Percentiles rank a stretch among this genome's conserved stretches.
Evolutionary conservation across 35 echinoderm and acorn worm genomes (phyloP).

Genomic region (Nesometra sesokonis): DNA sequence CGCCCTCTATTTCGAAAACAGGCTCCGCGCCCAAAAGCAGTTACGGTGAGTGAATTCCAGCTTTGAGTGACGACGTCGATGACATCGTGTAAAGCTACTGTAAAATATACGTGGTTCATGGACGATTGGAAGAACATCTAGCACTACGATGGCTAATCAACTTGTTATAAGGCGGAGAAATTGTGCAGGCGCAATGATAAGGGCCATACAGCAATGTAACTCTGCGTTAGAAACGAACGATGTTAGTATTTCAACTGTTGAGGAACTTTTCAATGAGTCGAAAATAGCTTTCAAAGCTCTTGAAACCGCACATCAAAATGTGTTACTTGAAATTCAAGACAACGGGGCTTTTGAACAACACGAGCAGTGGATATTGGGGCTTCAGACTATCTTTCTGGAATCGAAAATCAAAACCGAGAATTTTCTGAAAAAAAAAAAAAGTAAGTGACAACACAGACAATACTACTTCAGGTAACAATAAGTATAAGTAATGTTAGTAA

Average conservation of each 20-base stretch:
- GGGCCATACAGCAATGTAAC: conserved; percentile 30
- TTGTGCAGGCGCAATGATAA: conserved; percentile 34
- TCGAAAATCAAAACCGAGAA: conserved; percentile 22
- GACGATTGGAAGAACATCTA: background rate
- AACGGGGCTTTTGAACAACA: conserved; percentile 29
- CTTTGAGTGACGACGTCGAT: background rate
- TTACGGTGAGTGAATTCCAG: conserved; percentile 2
- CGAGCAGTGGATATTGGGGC: conserved; percentile 37
- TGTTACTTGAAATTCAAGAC: conserved; percentile 21
- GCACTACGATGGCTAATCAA: background rate
- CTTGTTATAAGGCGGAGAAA: conserved; percentile 13
- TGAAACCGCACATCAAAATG: conserved; percentile 23
- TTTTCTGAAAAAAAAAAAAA: conserved; percentile 7
- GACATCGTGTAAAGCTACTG: conserved; percentile 4
- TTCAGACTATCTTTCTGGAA: conserved; percentile 33
- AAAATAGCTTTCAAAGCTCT: conserved; percentile 45
- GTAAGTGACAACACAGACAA: background rate
- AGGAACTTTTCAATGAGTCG: conserved; percentile 29
- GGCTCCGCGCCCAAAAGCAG: background rate
- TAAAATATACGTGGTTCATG: background rate
- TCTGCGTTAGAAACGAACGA: conserved; percentile 14
- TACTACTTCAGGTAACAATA: conserved; percentile 4
- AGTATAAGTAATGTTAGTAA: background rate
- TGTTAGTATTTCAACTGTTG: conserved; percentile 14
- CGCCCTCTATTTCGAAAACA: background rate